phyloP scores from a whole-genome alignment of 2,113 vertebrate genomes.

The Nyctibius bracteatus region DNA sequence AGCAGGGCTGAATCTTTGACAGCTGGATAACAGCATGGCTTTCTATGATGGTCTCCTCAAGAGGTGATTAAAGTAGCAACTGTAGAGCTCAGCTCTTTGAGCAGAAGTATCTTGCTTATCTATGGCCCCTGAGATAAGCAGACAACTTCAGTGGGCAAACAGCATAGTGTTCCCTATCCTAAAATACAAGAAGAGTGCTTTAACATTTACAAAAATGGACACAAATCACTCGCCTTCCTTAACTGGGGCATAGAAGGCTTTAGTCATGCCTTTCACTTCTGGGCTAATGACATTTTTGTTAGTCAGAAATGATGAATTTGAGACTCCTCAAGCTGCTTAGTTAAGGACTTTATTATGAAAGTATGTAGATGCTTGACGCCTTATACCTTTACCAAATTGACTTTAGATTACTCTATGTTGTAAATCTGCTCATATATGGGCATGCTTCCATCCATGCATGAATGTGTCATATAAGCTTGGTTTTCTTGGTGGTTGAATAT shows the following conservation, averaged over 20 bases:
- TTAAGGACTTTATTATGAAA: background rate
- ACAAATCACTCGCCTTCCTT: accelerated
- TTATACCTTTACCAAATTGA: background rate
- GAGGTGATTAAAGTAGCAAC: background rate
- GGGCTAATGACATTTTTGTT: background rate
- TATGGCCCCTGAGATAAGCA: background rate
- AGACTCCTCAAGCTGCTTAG: background rate
- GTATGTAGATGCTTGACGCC: background rate
- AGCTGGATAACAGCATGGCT: background rate
- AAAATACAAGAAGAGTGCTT: background rate
- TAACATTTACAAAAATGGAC: background rate
- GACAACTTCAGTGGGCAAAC: background rate
- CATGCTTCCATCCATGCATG: background rate
- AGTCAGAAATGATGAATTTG: background rate
- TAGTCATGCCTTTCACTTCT: background rate
- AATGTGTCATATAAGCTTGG: background rate
- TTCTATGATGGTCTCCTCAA: background rate
- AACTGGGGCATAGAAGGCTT: background rate
- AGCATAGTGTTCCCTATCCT: background rate
- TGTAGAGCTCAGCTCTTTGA: background rate
- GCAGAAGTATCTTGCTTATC: background rate
- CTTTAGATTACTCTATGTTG: background rate
- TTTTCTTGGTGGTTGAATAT: background rate
- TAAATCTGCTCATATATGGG: background rate
- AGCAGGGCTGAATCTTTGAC: background rate